Percentiles rank a stretch among this genome's conserved stretches.
Evolutionary conservation across 2,888 invertebrate genomes (phyloP).

Genomic region (Bombyx huttoni): DNA sequence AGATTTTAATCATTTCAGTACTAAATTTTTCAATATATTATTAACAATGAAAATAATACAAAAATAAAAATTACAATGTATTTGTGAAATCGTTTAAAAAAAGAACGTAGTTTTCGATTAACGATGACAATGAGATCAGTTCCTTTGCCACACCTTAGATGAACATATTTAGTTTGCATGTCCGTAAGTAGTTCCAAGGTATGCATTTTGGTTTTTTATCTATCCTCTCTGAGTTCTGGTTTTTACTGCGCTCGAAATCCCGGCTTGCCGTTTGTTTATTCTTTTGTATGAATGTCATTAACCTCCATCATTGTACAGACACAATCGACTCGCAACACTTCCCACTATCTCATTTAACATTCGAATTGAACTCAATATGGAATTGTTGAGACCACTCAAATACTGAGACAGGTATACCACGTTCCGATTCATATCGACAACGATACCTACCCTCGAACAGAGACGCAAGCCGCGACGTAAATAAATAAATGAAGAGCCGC

Average conservation of each 20-base stretch:
- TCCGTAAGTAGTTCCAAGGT: slow-evolving; percentile 37
- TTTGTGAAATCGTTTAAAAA: slow-evolving; percentile 34
- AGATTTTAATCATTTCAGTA: slow-evolving; percentile 62
- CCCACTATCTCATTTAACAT: slow-evolving; percentile 37
- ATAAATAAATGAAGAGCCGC: background rate
- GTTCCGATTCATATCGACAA: background rate
- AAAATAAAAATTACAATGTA: slow-evolving; percentile 38
- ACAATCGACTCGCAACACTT: slow-evolving; percentile 44
- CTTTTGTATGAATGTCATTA: slow-evolving; percentile 37
- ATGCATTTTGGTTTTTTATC: slow-evolving; percentile 33
- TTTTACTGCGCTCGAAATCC: slow-evolving; percentile 1
- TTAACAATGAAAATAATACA: slow-evolving; percentile 29
- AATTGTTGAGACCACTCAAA: slow-evolving; percentile 20
- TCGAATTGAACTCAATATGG: slow-evolving; percentile 50
- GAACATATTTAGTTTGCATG: slow-evolving; percentile 58
- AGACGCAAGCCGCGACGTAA: slow-evolving; percentile 36
- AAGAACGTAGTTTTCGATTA: slow-evolving; percentile 54
- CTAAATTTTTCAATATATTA: slow-evolving; percentile 37
- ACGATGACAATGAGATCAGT: slow-evolving; percentile 59
- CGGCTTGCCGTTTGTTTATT: slow-evolving; percentile 17
- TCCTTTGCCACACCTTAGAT: slow-evolving; percentile 73
- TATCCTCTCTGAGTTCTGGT: slow-evolving; percentile 17
- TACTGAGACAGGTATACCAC: slow-evolving; percentile 9
- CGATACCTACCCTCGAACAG: slow-evolving; percentile 21
- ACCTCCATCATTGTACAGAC: slow-evolving; percentile 51